Base-by-base conservation (phyloP, 1,140 invertebrate genomes). In the Brachionus rubens region DNA sequence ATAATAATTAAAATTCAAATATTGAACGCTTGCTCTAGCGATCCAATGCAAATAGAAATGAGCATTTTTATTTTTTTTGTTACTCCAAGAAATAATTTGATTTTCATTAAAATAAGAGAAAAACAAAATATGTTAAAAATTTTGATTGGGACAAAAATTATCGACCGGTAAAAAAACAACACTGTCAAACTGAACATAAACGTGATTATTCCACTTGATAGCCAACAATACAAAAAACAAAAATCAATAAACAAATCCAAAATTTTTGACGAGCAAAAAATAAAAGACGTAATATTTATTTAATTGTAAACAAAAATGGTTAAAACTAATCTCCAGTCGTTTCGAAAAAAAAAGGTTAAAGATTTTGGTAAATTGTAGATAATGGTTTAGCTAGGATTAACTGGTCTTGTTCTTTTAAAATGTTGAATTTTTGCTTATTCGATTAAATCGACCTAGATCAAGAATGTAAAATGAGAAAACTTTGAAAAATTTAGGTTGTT, bases 1-100 rank as follows among this genome's bases (percentile, higher is more conserved):
- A 59, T 33, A 59, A 59, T 59, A 59, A 59, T 59, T 59, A 59
- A 33, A 59, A 59, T 19, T 54, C 52, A 54, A 54, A 54, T 54
- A 54, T 54, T 54, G 52, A 54, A 54, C 24, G 52, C 19, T 54
- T 54, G 52, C 33, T 54, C 33, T 54, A 54, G 52, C 52, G 28
- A 54, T 24, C 52, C 52, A 54, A 28, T 30, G 52, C 52, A 54
- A 54, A 54, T 26, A n/a, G n/a, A 54, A 14, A 54, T 54, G 52
- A 54, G 33, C 52, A 54, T n/a, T n/a, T n/a, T n/a, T n/a, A n/a
- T n/a, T n/a, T n/a, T n/a, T n/a, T n/a, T n/a, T n/a, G n/a, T n/a
- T n/a, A n/a, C n/a, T n/a, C n/a, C n/a, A n/a, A n/a, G 16, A 54
- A 54, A 30, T 54, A 54, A 54, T 54, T 54, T 54, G 52, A 54